Percentiles rank a stretch among this genome's conserved stretches.
Conservation (phyloP, 2,113 vertebrate genomes). For the Barbus barbus region DNA sequence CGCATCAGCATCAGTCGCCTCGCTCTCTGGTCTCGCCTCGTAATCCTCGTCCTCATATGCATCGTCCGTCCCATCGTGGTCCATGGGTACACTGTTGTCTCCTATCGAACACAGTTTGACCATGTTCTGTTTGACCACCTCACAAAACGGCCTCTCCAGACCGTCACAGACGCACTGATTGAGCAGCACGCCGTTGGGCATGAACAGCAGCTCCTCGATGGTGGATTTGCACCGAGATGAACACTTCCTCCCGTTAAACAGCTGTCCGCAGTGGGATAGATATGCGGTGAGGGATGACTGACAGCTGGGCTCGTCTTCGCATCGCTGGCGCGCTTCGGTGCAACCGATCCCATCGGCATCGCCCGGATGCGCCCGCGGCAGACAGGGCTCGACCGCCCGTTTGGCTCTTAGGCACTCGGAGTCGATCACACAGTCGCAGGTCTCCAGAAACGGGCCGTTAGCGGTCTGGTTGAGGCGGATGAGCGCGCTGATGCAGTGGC, state of each 20-base stretch:
- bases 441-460: constrained; percentile 75
- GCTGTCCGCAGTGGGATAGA: constrained; percentile 78
- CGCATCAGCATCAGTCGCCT: constrained; percentile 31
- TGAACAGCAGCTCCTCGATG: constrained; percentile 77
- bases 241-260: constrained; percentile 81
- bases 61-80: constrained; percentile 68
- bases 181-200: constrained; percentile 73
- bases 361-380: constrained; percentile 71
- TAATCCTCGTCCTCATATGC: constrained; percentile 75
- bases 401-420: constrained; percentile 70
- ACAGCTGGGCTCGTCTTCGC: constrained; percentile 75
- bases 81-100: constrained; percentile 60
- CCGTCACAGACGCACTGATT: constrained; percentile 80
- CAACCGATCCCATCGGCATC: constrained; percentile 74
- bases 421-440: constrained; percentile 76
- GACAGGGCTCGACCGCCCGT: constrained; percentile 76
- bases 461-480: constrained; percentile 76
- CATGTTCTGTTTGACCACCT: constrained; percentile 83
- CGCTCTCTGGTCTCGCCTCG: constrained; percentile 62
- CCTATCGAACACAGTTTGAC: constrained; percentile 73
- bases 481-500: constrained; percentile 78
- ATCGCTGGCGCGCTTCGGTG: constrained; percentile 78
- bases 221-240: constrained; percentile 72
- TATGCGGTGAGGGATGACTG: constrained; percentile 73
- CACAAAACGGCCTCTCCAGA: constrained; percentile 79